These are phyloP conservation scores for Aphidius ervi DNA, from an alignment of 1,140 invertebrate genomes.

Conservation along the genomic window DNA sequence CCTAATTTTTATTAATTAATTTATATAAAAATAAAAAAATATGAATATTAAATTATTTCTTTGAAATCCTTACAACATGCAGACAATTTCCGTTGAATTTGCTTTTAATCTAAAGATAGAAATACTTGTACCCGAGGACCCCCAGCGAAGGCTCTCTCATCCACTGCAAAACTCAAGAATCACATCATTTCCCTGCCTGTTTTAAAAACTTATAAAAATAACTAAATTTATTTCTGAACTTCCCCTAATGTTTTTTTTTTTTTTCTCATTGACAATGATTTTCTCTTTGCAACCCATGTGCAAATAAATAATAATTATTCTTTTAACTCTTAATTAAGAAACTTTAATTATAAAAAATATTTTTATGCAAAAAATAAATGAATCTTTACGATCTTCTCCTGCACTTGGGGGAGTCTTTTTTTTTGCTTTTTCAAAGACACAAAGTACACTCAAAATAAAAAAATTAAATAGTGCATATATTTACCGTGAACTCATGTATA, in stretches of 20 bases:
- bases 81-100: constrained; percentile 13
- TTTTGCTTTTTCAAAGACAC: too few species aligned
- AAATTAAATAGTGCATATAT: constrained; percentile 21
- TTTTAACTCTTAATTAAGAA: too few species aligned
- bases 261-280: too few species aligned
- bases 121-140: constrained; percentile 15
- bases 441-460: neutral
- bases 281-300: too few species aligned
- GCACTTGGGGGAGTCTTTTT: too few species aligned
- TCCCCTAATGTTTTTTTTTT: too few species aligned
- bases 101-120: constrained; percentile 16
- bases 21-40: neutral
- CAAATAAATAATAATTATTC: too few species aligned
- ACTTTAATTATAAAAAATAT: too few species aligned
- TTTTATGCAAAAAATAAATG: too few species aligned
- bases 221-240: neutral
- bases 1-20: neutral
- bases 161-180: neutral
- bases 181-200: neutral
- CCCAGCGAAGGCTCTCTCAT: constrained; percentile 15
- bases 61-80: constrained; percentile 11
- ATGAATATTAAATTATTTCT: constrained; percentile 5
- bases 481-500: constrained; percentile 24
- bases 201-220: neutral
- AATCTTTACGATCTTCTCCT: too few species aligned